These are phyloP conservation scores for Nemapogon koenigi DNA, from an alignment of 2,888 invertebrate species.

Conservation along the genomic window DNA sequence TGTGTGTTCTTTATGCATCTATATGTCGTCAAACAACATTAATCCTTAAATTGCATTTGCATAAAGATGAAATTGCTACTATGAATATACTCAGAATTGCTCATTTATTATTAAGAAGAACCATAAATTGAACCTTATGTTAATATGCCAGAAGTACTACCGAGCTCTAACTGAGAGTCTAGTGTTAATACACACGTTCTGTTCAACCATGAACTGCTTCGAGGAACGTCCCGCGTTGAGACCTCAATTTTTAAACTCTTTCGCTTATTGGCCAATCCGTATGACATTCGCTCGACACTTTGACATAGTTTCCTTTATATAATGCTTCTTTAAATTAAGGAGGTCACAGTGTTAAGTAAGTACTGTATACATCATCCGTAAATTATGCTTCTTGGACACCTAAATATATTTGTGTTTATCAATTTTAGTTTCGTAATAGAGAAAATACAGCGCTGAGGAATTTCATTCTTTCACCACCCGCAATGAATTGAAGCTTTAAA, in stretches of 20 bases:
- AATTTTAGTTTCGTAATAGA: no score
- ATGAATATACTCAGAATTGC: no score
- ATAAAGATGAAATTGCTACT: neutral
- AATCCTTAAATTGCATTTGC: neutral
- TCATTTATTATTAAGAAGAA: no score
- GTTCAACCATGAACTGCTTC: slow-evolving; percentile 63
- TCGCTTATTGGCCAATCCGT: slow-evolving; percentile 56
- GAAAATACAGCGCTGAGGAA: no score
- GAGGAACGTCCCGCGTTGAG: slow-evolving; percentile 58
- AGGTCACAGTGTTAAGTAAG: no score
- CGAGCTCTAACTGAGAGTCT: slow-evolving; percentile 23
- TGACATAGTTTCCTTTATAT: slow-evolving; percentile 11
- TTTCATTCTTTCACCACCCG: no score
- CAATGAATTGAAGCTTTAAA: no score
- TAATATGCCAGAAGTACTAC: no score
- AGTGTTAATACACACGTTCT: slow-evolving; percentile 40
- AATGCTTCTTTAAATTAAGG: slow-evolving; percentile 5
- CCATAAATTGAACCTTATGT: no score
- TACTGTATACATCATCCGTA: no score
- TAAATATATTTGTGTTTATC: no score
- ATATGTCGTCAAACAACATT: neutral
- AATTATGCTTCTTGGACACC: no score
- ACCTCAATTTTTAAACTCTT: slow-evolving; percentile 61
- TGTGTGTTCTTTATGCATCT: neutral
- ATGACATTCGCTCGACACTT: slow-evolving; percentile 11